phyloP scores from a whole-genome alignment of 2,797 vertebrate genomes.

The Poecilia gillii region DNA sequence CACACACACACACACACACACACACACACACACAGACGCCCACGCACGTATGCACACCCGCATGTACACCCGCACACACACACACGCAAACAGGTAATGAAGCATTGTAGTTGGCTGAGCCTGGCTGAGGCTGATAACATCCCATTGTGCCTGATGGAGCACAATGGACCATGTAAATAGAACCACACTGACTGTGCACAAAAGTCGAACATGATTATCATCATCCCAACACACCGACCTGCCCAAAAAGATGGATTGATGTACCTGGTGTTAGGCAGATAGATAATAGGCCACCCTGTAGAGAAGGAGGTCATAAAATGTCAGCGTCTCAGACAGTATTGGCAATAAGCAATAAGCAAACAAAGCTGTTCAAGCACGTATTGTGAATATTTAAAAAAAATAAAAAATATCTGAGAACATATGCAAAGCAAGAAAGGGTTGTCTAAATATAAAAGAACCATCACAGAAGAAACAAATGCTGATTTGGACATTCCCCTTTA shows the following conservation, averaged over 20 bases:
- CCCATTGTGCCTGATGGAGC: slow-evolving; percentile 70
- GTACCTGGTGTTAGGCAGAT: slow-evolving; percentile 25
- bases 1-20: too few relatives aligned
- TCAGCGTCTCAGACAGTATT: slow-evolving; percentile 2
- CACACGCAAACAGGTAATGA: slow-evolving; percentile 66
- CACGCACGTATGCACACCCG: background rate
- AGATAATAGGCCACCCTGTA: slow-evolving; percentile 29
- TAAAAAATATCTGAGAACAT: background rate
- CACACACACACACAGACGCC: background rate
- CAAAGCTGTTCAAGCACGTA: slow-evolving; percentile 13
- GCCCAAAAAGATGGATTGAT: slow-evolving; percentile 41
- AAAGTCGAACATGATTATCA: slow-evolving; percentile 37
- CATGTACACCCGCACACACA: background rate
- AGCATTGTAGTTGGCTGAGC: slow-evolving; percentile 73
- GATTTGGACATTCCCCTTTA: slow-evolving; percentile 18
- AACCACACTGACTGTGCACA: slow-evolving; percentile 44
- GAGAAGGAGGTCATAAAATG: slow-evolving; percentile 25
- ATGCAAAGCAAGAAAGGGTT: background rate
- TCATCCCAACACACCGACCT: slow-evolving; percentile 12
- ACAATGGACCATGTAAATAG: slow-evolving; percentile 73
- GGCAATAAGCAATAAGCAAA: background rate
- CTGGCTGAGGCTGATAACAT: slow-evolving; percentile 79
- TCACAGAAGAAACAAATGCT: background rate
- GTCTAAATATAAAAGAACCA: background rate
- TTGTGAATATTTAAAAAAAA: slow-evolving; percentile 37